Evolutionary conservation across 2,113 vertebrate genomes (phyloP).

Genomic region (Origma solitaria): DNA sequence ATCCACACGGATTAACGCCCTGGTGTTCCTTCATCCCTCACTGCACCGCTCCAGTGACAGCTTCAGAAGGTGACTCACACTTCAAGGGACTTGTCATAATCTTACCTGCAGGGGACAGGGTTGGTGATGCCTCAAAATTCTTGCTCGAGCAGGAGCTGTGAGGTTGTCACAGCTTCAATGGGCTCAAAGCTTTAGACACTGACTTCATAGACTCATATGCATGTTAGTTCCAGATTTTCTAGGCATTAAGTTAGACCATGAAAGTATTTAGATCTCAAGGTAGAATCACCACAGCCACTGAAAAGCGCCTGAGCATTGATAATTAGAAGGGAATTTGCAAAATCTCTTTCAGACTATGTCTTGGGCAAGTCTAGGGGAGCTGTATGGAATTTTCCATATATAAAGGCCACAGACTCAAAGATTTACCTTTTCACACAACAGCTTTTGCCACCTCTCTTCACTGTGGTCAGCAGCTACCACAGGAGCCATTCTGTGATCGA

Average conservation of each 20-base stretch:
- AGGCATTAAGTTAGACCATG: background rate
- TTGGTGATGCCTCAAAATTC: background rate
- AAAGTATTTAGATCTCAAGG: background rate
- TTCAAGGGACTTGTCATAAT: background rate
- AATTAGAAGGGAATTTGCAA: background rate
- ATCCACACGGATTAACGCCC: background rate
- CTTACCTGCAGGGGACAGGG: background rate
- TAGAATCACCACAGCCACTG: background rate
- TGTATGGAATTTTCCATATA: background rate
- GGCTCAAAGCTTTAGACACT: background rate
- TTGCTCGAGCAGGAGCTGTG: background rate
- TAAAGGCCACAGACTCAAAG: background rate
- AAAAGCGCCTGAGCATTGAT: background rate
- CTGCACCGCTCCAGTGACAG: background rate
- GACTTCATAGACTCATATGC: background rate
- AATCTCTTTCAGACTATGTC: background rate
- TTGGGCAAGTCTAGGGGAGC: background rate
- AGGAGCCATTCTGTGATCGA: background rate
- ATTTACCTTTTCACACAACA: background rate
- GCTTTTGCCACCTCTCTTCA: background rate
- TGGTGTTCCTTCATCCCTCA: background rate
- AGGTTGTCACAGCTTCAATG: background rate
- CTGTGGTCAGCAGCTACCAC: background rate
- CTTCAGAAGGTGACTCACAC: background rate
- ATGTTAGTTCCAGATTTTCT: background rate